Evolutionary conservation across 2,888 invertebrate genomes (phyloP).

Genomic region (Nemotelus pantherinus): DNA sequence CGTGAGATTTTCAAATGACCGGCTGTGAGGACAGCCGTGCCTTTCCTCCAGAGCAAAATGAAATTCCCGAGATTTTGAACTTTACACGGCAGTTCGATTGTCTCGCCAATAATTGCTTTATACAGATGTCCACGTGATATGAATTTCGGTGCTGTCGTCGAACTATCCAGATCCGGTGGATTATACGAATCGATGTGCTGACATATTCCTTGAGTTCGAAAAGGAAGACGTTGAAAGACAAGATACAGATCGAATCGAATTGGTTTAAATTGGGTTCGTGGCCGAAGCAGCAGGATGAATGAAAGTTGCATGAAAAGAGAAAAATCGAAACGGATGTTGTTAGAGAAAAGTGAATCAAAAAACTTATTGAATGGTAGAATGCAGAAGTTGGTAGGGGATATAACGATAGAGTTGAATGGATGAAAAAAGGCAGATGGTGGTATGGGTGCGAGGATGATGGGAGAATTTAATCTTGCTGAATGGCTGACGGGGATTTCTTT

Average conservation of each 20-base stretch:
- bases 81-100: slow-evolving; percentile 80
- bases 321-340: slow-evolving; percentile 6
- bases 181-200: slow-evolving; percentile 51
- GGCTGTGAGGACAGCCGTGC: slow-evolving; percentile 75
- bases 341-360: not conserved
- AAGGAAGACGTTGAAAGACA: not conserved
- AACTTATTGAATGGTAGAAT: too few relatives aligned
- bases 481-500: not conserved
- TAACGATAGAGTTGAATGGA: too few relatives aligned
- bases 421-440: too few relatives aligned
- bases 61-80: slow-evolving; percentile 78
- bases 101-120: slow-evolving; percentile 81
- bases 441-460: not conserved
- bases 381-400: too few relatives aligned
- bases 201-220: slow-evolving; percentile 48
- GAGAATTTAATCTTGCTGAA: not conserved
- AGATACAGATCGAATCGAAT: not conserved
- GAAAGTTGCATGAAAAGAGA: slow-evolving; percentile 9
- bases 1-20: slow-evolving; percentile 77
- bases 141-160: slow-evolving; percentile 71
- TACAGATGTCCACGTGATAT: slow-evolving; percentile 80
- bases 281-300: not conserved
- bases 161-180: slow-evolving; percentile 50
- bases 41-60: slow-evolving; percentile 75
- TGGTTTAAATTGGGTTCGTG: not conserved